Evolutionary conservation across 1,140 invertebrate genomes (phyloP).

Genomic region (Calephelis nemesis): DNA sequence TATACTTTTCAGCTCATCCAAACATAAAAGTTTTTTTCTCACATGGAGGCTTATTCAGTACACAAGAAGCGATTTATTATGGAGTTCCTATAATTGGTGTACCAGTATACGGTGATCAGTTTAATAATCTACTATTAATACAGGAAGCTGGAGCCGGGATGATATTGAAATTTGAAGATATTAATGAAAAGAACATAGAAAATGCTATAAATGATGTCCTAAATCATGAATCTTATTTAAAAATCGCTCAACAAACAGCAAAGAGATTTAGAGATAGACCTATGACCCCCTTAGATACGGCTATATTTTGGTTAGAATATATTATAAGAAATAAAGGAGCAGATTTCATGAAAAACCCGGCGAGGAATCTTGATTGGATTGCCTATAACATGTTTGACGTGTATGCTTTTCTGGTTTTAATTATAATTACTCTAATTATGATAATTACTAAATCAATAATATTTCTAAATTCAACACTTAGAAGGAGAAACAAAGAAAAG

Average conservation of each 20-base stretch:
- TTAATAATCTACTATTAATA: conserved; percentile 77
- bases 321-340: conserved; percentile 78
- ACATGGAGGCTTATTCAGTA: conserved; percentile 84
- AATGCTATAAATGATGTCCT: conserved; percentile 46
- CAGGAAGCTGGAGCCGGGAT: conserved; percentile 72
- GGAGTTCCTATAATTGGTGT: conserved; percentile 83
- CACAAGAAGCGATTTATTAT: conserved; percentile 83
- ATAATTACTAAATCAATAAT: not conserved
- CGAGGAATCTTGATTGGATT: conserved; percentile 79
- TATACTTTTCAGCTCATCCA: conserved; percentile 73
- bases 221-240: conserved; percentile 45
- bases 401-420: conserved; percentile 34
- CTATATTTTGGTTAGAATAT: conserved; percentile 83
- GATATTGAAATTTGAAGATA: conserved; percentile 51
- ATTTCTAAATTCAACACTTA: too few relatives aligned
- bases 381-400: conserved; percentile 83
- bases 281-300: conserved; percentile 75
- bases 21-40: conserved; percentile 82
- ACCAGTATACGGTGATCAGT: conserved; percentile 83
- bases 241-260: conserved; percentile 67
- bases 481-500: too few relatives aligned
- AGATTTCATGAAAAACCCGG: conserved; percentile 80
- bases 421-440: not conserved
- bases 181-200: conserved; percentile 49
- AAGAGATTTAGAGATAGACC: conserved; percentile 79